Conservation (phyloP, 1,140 invertebrate genomes). For the Thrips palmi region DNA sequence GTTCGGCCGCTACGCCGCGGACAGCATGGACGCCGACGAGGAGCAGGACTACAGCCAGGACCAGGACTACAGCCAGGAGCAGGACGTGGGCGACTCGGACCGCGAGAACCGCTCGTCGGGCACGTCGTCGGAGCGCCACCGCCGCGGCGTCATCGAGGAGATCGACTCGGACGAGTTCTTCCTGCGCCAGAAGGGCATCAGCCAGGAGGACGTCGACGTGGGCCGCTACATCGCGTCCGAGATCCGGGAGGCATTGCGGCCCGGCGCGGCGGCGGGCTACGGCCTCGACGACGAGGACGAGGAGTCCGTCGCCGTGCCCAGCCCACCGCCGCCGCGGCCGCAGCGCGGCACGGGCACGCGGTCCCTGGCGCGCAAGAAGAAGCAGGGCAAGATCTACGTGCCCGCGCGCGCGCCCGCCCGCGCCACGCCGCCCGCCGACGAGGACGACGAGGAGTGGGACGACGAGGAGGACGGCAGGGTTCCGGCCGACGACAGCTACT, state of each 20-base stretch:
- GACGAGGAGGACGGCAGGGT: background rate
- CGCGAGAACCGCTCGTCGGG: constrained; percentile 28
- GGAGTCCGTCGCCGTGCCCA: constrained; percentile 18
- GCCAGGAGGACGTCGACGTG: constrained; percentile 59
- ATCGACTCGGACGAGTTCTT: constrained; percentile 76
- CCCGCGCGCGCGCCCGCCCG: no score
- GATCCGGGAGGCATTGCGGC: constrained; percentile 54
- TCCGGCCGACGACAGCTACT: background rate
- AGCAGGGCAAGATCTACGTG: no score
- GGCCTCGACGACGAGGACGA: constrained; percentile 18
- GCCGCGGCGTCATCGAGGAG: constrained; percentile 53
- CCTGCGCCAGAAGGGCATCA: constrained; percentile 54
- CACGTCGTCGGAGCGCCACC: constrained; percentile 27
- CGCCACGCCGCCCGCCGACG: constrained; percentile 1
- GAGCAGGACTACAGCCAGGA: constrained; percentile 13
- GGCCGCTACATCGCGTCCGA: constrained; percentile 54
- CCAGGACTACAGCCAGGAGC: constrained; percentile 17
- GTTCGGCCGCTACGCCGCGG: background rate
- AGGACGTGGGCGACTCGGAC: constrained; percentile 22
- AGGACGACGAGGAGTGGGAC: background rate
- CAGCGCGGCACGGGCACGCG: background rate
- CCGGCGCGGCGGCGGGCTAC: constrained; percentile 25
- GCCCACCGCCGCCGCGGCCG: constrained; percentile 15
- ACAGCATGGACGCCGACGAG: constrained; percentile 2
- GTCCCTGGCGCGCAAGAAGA: no score